Evolutionary conservation across 2,888 invertebrate species (phyloP).

Genomic region (Noctua pronuba): DNA sequence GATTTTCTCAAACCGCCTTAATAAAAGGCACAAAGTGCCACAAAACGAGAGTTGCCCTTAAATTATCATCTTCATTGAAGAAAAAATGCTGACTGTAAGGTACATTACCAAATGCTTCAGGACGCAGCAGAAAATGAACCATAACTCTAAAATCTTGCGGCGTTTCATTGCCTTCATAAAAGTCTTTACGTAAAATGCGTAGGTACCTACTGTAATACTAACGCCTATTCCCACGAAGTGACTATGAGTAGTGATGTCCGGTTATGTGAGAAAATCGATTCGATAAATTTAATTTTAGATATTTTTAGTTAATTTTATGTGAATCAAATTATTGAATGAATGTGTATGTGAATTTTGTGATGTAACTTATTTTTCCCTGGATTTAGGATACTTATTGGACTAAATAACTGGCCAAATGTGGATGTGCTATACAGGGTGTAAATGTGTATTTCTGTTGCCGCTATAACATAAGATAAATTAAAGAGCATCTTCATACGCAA

Average conservation of each 20-base stretch:
- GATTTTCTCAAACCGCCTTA: constrained; percentile 28
- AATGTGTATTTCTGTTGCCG: no score
- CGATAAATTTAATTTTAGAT: neutral
- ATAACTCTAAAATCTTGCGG: constrained; percentile 77
- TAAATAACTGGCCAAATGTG: neutral
- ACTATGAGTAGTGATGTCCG: constrained; percentile 57
- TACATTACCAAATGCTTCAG: constrained; percentile 56
- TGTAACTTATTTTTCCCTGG: neutral
- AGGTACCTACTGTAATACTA: constrained; percentile 61
- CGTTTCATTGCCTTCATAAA: constrained; percentile 79
- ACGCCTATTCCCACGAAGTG: constrained; percentile 54
- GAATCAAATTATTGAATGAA: neutral
- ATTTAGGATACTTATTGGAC: neutral
- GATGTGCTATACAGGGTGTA: neutral
- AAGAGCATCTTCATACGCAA: no score
- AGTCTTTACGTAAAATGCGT: constrained; percentile 71
- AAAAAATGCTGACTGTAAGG: constrained; percentile 64
- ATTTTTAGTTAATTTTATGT: neutral
- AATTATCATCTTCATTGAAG: constrained; percentile 67
- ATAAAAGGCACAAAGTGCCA: constrained; percentile 51
- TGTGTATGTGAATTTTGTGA: no score
- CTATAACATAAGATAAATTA: no score
- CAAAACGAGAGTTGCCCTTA: constrained; percentile 58
- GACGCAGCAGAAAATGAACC: constrained; percentile 69
- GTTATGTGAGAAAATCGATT: neutral